Conservation (phyloP, 2,797 vertebrate species). For the Oreochromis mossambicus region DNA sequence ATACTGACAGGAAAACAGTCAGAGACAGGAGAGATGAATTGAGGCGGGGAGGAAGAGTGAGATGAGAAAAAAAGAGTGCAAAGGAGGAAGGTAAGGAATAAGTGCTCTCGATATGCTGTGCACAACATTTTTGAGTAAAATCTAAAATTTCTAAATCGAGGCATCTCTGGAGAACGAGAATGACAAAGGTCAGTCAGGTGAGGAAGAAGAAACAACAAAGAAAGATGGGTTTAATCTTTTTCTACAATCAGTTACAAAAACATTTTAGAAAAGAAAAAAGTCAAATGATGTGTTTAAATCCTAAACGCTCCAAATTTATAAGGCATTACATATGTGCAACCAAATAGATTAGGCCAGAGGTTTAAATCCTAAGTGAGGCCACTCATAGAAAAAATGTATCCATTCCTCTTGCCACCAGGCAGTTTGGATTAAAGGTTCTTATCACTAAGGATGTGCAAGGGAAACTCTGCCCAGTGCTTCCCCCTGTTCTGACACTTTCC, state of each 20-base stretch:
- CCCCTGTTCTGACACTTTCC: constrained; percentile 50
- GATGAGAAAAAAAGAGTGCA: constrained; percentile 8
- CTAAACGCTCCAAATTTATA: neutral
- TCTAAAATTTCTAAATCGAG: neutral
- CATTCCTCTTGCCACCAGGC: constrained; percentile 26
- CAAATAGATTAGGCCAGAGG: neutral
- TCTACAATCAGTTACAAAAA: neutral
- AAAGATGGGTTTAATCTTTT: neutral
- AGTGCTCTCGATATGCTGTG: neutral
- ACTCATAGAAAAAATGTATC: constrained; percentile 18
- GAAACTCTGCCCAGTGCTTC: constrained; percentile 71
- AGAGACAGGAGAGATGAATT: constrained; percentile 28
- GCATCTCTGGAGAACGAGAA: neutral
- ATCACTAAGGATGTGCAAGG: constrained; percentile 67
- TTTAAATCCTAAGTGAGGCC: neutral
- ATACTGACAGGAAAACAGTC: constrained; percentile 61
- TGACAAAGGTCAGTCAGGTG: neutral
- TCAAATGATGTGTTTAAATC: neutral
- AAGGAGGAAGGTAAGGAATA: neutral
- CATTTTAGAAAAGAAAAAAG: neutral
- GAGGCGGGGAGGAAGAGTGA: neutral
- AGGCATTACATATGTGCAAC: neutral
- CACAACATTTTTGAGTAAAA: neutral
- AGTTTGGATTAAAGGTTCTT: constrained; percentile 58
- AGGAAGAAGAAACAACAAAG: neutral